phyloP scores from a whole-genome alignment of 2,113 vertebrate species.

The Thomomys bottae region DNA sequence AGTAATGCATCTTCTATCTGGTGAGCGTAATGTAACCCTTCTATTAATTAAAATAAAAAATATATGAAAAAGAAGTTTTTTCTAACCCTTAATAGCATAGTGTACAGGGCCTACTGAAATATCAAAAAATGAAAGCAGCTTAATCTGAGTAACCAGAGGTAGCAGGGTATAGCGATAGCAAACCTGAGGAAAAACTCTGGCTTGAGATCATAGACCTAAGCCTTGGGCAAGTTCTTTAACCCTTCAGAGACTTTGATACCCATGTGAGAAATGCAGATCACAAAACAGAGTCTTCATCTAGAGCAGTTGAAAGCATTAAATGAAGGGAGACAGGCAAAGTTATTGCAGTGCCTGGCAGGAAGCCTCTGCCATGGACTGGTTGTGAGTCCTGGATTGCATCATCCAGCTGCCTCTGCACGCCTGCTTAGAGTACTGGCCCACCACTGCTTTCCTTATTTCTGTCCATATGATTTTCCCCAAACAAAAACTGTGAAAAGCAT shows the following conservation, averaged over 20 bases:
- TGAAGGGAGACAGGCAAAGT: background rate
- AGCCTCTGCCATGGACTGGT: background rate
- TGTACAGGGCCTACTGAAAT: background rate
- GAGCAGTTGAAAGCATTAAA: background rate
- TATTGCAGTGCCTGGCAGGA: background rate
- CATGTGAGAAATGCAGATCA: background rate
- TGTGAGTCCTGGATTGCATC: background rate
- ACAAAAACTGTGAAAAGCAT: conserved; percentile 14
- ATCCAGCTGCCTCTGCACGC: rapidly evolving
- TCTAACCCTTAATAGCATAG: background rate
- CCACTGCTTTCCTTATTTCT: background rate
- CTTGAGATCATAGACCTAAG: background rate
- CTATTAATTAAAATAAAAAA: no score
- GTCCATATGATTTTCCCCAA: background rate
- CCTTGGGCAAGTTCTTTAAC: background rate
- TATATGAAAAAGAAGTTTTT: no score
- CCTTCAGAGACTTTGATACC: background rate
- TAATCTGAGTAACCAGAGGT: background rate
- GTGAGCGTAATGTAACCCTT: no score
- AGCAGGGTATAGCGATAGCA: background rate
- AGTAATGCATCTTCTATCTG: no score
- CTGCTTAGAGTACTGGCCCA: background rate
- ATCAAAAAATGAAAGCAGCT: background rate
- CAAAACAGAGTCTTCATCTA: background rate
- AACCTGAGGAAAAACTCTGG: background rate